Evolutionary conservation across 2,113 vertebrate genomes (phyloP), one percentile per base, ranked within the genome.

Genomic region (Myotis yumanensis): DNA sequence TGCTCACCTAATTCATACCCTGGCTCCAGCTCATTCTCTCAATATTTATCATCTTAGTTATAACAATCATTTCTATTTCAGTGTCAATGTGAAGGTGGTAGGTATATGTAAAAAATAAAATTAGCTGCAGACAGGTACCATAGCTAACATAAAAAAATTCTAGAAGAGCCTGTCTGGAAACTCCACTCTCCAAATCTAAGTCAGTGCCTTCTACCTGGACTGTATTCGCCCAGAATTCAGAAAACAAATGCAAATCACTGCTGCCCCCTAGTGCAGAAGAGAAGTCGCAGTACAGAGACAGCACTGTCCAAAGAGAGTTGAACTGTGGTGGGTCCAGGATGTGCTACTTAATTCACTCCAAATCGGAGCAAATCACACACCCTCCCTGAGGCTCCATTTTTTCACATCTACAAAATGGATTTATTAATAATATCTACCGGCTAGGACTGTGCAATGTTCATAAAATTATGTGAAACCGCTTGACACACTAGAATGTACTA

Each of bases 231-330:
- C 37, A 92, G 86, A 71, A 81, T 18, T 77, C 75, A 48, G 72
- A 91, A 85, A 93, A 64, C 72, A 92, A 93, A 89, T 6, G 30
- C 17, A 57, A 72, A 15, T 91, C n/a, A 72, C 4, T 96, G 89
- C 96, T 96, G 95, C 96, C 96, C 88, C 32, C 97, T 96, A 35
- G 93, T 95, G 97, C 37, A 66, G 7, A 89, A 68, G 4, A 76
- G 52, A 35, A 95, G 51, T 43, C 30, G 86, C 3, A 54, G 64
- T 25, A 81, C 37, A 52, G 20, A 43, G 25, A 66, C 66, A 52
- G 15, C n/a, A 3, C 1, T 20, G 4, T 18, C 23, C 11, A 51
- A 71, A 73, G 43, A 76, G 17, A 52, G 0, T 1, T 5, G 28
- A 20, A 73, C 84, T 23, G 18, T 77, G 46, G 48, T 76, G 37